phyloP scores from a whole-genome alignment of 2,888 invertebrate genomes.

The Apodemia duryi region DNA sequence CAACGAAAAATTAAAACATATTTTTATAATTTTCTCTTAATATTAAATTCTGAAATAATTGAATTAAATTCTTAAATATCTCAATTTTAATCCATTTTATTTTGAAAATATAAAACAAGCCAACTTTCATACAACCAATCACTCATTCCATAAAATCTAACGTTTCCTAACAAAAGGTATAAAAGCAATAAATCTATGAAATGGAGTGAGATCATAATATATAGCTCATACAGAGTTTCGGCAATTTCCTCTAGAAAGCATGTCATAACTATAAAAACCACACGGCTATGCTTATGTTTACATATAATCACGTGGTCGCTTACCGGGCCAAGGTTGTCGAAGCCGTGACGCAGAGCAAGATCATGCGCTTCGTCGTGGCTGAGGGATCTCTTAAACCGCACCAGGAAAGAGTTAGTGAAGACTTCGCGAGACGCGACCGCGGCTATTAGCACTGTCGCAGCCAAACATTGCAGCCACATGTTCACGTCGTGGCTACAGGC shows the following conservation, averaged over 20 bases:
- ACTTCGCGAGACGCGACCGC: constrained; percentile 81
- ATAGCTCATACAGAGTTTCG: constrained; percentile 9
- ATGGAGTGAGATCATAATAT: constrained; percentile 7
- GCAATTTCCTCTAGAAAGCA: constrained; percentile 24
- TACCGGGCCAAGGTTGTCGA: constrained; percentile 96
- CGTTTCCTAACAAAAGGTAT: neutral
- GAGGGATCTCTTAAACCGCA: constrained; percentile 90
- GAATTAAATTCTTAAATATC: too few species aligned
- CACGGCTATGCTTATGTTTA: constrained; percentile 55
- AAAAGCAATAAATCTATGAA: constrained; percentile 15
- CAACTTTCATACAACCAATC: too few species aligned
- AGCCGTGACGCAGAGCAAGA: constrained; percentile 93
- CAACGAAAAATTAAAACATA: too few species aligned
- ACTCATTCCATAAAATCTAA: neutral
- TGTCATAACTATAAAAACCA: constrained; percentile 25
- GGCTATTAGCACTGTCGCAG: constrained; percentile 62
- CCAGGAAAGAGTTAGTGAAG: constrained; percentile 97
- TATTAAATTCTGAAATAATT: too few species aligned
- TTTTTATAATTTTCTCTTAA: too few species aligned
- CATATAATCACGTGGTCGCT: constrained; percentile 80
- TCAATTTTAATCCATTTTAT: too few species aligned
- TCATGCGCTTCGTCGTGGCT: constrained; percentile 87
- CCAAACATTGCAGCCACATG: constrained; percentile 73
- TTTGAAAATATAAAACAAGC: too few species aligned
- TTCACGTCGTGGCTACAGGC: constrained; percentile 59